phyloP scores from a whole-genome alignment of 2,888 invertebrate species.

The Pollenia griseotomentosa region DNA sequence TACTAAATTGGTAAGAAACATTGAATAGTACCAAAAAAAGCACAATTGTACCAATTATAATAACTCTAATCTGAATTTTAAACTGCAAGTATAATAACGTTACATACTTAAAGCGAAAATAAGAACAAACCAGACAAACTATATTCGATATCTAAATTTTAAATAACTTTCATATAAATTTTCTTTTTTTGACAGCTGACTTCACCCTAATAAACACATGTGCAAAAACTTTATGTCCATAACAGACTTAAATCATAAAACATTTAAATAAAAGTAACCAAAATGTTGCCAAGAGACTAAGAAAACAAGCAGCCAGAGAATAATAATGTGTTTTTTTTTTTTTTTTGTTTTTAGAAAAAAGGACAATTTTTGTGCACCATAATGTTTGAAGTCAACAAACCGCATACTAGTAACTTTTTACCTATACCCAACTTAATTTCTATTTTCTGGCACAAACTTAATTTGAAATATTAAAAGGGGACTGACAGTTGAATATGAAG shows the following conservation, averaged over 20 bases:
- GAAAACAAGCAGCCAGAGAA: background rate
- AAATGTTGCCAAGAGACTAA: constrained; percentile 17
- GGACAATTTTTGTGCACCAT: constrained; percentile 26
- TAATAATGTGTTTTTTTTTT: background rate
- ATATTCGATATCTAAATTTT: no score
- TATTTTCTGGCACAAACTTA: background rate
- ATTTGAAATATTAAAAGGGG: constrained; percentile 34
- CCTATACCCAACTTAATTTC: constrained; percentile 32
- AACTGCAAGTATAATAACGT: no score
- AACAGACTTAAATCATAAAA: constrained; percentile 41
- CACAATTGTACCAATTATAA: no score
- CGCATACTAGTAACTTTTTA: constrained; percentile 35
- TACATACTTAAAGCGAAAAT: no score
- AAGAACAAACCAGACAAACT: no score
- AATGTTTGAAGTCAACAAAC: constrained; percentile 31
- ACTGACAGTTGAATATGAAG: constrained; percentile 18
- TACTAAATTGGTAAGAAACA: no score
- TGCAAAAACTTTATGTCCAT: background rate
- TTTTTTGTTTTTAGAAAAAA: background rate
- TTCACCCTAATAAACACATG: background rate
- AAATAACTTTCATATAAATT: background rate
- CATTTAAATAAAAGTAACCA: constrained; percentile 13
- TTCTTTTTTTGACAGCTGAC: background rate
- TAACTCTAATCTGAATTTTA: no score
- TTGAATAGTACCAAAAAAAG: no score